Base-by-base conservation (phyloP, 2,797 vertebrate genomes). In the Rhincodon typus region DNA sequence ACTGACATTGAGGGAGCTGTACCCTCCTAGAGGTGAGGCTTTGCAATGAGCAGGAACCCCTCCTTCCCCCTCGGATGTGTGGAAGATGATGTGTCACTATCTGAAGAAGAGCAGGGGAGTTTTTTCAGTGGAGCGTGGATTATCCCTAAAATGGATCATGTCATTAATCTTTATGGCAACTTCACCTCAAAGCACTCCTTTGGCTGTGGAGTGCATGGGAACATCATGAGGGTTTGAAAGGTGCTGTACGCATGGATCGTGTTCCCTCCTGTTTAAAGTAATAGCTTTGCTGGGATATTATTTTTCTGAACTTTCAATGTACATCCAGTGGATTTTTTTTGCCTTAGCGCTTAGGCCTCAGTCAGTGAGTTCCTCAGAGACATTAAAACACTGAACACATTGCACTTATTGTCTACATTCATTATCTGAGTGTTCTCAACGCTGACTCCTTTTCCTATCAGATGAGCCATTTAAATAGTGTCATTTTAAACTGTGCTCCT, bases 61-160 rank as follows among this genome's bases (percentile, higher is more conserved):
- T 12, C 74, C 74, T 77, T 12, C 34, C 74, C 30, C 8, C 30
- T 34, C 72, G 10, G 72, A 30, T 74, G 72, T 34, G 30, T 34
- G 34, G 25, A 77, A 34, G 10, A 34, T 77, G 12, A 34, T n/a
- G 30, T 1, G 30, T 0, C 25, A 70, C 23, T 74, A 13, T 77
- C 1, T 30, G 72, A 30, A 34, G n/a, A 79, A 19, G 74, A 77
- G 30, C 8, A n/a, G 2, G 74, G 74, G 74, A 34, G 10, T 77
- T 34, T n/a, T 77, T n/a, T 34, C 30, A 34, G 34, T 42, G 4
- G 17, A 5, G n/a, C n/a, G 13, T 82, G 38, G n/a, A 19, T 82
- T 38, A 42, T 82, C 77, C 77, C n/a, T 96, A 96, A 94, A 96
- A 53, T 42, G 88, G 95, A 96, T 46, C 77, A 77, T 91, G 82